Base-by-base conservation (phyloP, 2,113 vertebrate species). In the Chascanopsetta lugubris region DNA sequence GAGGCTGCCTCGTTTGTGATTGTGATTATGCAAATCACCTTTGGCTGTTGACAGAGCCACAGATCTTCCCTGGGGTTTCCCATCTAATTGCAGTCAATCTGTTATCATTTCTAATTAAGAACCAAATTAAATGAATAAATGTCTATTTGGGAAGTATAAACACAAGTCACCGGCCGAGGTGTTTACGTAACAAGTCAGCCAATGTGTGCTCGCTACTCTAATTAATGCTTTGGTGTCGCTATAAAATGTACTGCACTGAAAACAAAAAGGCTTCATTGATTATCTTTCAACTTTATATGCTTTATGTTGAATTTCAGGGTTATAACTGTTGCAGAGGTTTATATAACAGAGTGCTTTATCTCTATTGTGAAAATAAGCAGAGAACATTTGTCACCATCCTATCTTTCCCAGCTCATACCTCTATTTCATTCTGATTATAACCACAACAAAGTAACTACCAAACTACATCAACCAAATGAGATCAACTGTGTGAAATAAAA, bases 71-170 rank as follows among this genome's bases (percentile, higher is more conserved):
- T 27, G 49, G 77, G 81, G 82, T 77, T 66, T 56, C 47, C 50
- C 45, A 13, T 64, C 77, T 85, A 88, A 89, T 88, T 85, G 71
- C 69, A 78, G 71, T 65, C 74, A 71, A 72, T 80, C 79, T 82
- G 77, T 82, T 74, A 72, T 86, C 50, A 69, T 78, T 83, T 68
- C 65, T 83, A 83, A 89, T 90, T 87, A 91, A 78, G 69, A 47
- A 34, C 17, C 32, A 58, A 62, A 81, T 80, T 57, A 74, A 80
- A 75, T 66, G 45, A 62, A 74, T 30, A 54, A 70, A 53, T 59
- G 30, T 63, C 75, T 63, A 77, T 46, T 65, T 18, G 51, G 27
- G 53, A 29, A 75, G 73, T 66, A 64, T 55, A 62, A 76, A 47
- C 49, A 71, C 60, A 47, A 40, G 59, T 45, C 74, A 21, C 36